Percentiles rank a stretch among this genome's conserved stretches.
Evolutionary conservation across 2,888 invertebrate species (phyloP).

Genomic region (Diloba caeruleocephala): DNA sequence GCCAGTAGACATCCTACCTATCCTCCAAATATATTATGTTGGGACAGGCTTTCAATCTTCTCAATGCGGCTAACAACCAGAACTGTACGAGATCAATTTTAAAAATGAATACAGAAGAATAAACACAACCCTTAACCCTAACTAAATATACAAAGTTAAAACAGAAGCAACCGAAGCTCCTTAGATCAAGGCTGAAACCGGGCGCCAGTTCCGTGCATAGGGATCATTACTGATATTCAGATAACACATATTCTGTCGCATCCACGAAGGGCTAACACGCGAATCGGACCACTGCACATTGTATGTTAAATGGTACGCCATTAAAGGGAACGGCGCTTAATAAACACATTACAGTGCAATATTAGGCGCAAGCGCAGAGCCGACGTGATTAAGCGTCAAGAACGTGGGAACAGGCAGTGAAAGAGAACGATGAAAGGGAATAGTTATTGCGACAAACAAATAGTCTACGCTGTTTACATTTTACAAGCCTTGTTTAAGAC

Average conservation of each 20-base stretch:
- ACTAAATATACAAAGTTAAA: not conserved
- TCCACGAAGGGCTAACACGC: slow-evolving; percentile 75
- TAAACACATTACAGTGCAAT: slow-evolving; percentile 86
- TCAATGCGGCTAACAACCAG: no score
- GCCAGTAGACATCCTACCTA: no score
- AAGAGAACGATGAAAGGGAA: slow-evolving; percentile 72
- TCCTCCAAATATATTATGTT: no score
- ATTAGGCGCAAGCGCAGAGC: slow-evolving; percentile 82
- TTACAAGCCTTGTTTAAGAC: slow-evolving; percentile 38
- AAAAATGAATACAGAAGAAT: no score
- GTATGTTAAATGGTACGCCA: slow-evolving; percentile 84
- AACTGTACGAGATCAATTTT: no score
- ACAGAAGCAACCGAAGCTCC: slow-evolving; percentile 5
- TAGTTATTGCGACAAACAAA: slow-evolving; percentile 63
- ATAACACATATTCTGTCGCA: slow-evolving; percentile 62
- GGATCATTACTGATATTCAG: slow-evolving; percentile 59
- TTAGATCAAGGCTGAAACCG: slow-evolving; percentile 29
- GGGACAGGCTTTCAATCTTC: no score
- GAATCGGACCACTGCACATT: slow-evolving; percentile 80
- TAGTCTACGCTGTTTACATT: slow-evolving; percentile 47
- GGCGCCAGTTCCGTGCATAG: slow-evolving; percentile 56
- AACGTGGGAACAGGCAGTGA: slow-evolving; percentile 83
- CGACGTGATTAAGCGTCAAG: slow-evolving; percentile 80
- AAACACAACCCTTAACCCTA: no score
- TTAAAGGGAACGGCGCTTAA: slow-evolving; percentile 85